phyloP scores from a whole-genome alignment of 2,113 vertebrate genomes.

The Cervus canadensis region DNA sequence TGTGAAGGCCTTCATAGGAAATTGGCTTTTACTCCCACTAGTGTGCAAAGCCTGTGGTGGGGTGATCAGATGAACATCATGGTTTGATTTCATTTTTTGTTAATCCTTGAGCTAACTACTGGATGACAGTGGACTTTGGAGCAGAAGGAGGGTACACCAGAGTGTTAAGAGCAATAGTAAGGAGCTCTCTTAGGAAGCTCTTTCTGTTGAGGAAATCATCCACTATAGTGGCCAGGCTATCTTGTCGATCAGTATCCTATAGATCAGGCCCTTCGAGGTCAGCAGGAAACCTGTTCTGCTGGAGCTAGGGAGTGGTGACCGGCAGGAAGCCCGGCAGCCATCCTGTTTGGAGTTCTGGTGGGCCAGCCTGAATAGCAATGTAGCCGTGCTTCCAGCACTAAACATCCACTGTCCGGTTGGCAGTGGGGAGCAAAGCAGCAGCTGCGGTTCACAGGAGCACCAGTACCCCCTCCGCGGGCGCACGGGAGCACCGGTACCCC shows the following conservation, averaged over 20 bases:
- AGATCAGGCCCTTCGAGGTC: neutral
- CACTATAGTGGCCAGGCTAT: neutral
- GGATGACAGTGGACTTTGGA: neutral
- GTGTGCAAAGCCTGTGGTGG: neutral
- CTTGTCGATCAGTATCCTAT: neutral
- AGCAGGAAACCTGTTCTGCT: neutral
- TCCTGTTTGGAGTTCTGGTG: neutral
- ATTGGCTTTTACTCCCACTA: neutral
- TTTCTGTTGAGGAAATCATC: neutral
- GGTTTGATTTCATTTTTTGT: neutral
- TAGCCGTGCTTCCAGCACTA: rapidly evolving
- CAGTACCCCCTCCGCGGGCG: neutral
- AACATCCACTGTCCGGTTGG: rapidly evolving
- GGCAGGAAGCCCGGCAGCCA: neutral
- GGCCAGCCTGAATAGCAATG: neutral
- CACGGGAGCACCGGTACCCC: neutral
- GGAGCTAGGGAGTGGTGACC: neutral
- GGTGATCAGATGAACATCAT: neutral
- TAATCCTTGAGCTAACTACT: neutral
- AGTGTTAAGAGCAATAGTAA: neutral
- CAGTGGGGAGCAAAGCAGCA: no score
- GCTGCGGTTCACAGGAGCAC: neutral
- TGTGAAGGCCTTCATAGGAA: neutral
- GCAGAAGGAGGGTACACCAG: no score
- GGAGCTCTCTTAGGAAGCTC: neutral